Evolutionary conservation across 2,797 vertebrate species (phyloP).

Genomic region (Taeniopygia guttata): DNA sequence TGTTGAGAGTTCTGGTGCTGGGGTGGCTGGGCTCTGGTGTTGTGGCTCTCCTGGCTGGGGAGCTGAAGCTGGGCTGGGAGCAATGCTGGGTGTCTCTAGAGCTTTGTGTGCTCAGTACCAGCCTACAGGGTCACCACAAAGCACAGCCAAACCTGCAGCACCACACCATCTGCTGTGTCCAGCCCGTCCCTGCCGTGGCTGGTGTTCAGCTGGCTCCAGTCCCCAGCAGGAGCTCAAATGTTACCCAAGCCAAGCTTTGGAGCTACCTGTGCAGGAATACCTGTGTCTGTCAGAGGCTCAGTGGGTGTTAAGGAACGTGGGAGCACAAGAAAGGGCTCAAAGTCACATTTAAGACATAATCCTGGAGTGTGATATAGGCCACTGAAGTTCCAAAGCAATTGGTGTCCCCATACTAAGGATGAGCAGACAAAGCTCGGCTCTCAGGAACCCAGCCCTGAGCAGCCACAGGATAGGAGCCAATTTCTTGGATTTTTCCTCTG

Average conservation of each 20-base stretch:
- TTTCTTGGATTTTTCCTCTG: background rate
- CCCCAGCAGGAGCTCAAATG: background rate
- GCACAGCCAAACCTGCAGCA: background rate
- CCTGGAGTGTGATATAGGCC: background rate
- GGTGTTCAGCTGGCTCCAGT: background rate
- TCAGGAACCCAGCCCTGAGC: background rate
- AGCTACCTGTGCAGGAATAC: background rate
- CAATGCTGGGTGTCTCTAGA: background rate
- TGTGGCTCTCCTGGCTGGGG: background rate
- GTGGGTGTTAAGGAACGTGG: accelerated
- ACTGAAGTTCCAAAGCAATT: background rate
- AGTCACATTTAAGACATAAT: background rate
- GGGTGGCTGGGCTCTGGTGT: background rate
- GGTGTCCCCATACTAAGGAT: background rate
- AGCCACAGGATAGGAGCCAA: background rate
- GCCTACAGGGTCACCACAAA: background rate
- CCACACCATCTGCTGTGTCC: background rate
- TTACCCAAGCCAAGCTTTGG: background rate
- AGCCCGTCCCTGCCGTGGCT: accelerated
- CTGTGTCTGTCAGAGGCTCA: background rate
- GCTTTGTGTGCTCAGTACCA: background rate
- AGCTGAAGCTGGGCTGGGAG: background rate
- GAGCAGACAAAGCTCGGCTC: background rate
- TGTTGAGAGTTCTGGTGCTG: background rate
- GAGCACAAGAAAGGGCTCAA: background rate